These are phyloP conservation scores for Hippolais icterina DNA, from an alignment of 2,113 vertebrate genomes.

Conservation along the genomic window DNA sequence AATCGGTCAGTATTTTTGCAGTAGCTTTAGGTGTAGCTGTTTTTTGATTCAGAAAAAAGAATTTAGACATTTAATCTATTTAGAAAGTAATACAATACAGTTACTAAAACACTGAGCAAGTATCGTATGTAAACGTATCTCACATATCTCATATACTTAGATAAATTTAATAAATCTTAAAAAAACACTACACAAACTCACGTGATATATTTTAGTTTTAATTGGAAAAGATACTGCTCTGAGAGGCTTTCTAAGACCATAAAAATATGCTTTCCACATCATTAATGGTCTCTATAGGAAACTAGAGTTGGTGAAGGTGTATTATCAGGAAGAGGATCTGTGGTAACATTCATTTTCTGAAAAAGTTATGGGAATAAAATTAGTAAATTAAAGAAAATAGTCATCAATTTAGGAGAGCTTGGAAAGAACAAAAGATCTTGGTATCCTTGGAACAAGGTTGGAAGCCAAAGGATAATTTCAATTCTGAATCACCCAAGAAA, in stretches of 20 bases:
- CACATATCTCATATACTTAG: background rate
- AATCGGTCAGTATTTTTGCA: conserved; percentile 21
- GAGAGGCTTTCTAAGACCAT: background rate
- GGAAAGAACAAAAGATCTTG: background rate
- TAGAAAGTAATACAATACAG: conserved; percentile 19
- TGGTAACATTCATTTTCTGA: background rate
- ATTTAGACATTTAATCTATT: conserved; percentile 14
- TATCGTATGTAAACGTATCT: background rate
- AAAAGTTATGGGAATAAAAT: background rate
- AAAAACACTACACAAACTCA: background rate
- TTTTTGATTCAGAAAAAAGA: conserved; percentile 27
- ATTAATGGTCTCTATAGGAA: background rate
- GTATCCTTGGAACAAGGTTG: background rate
- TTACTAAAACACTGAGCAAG: conserved; percentile 49
- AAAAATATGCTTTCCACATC: background rate
- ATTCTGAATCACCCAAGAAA: conserved; percentile 4
- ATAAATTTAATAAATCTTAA: conserved; percentile 8
- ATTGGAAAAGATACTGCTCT: background rate
- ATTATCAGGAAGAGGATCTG: background rate
- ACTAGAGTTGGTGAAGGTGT: background rate
- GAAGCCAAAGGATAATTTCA: background rate
- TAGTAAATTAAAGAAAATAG: background rate
- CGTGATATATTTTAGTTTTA: conserved; percentile 11
- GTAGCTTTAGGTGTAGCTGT: conserved; percentile 36
- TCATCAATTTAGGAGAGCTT: background rate